Evolutionary conservation across 2,888 invertebrate genomes (phyloP), one percentile per base, ranked within the genome.

Genomic region (Dermolepida albohirtum): DNA sequence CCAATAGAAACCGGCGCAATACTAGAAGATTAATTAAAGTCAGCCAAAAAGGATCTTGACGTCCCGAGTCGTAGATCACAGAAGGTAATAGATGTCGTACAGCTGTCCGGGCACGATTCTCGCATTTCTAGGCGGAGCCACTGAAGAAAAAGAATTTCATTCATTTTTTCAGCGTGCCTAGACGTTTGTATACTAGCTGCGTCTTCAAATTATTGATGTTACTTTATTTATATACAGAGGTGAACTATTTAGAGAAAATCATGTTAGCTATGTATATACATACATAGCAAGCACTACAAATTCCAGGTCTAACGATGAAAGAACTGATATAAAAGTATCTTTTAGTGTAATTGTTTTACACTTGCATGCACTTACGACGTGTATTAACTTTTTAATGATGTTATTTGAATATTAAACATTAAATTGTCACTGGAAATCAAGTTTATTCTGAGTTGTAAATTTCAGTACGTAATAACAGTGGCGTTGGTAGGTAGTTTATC

Each of bases 81-180:
- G 41, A 29, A 68, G 65, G 67, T 72, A 70, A 72, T 72, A 67
- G 70, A 72, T 72, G 72, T 72, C 67, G 55, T 69, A 70, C 72
- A 72, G 72, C 70, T 72, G 71, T 66, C 70, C 59, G 64, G 57
- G 64, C 65, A 65, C 67, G 66, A 69, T 64, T 69, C 67, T 40
- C 55, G 49, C 57, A 49, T 66, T 47, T 55, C 49, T 27, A 57
- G 44, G 43, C 57, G 47, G 55, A 39, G 65, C 12, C 49, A 47
- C 49, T 29, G 44, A 62, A 29, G 10, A 27, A 64, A 47, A 55
- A 64, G 49, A 65, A 54, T 65, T 54, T 65, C 65, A 65, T 65
- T 65, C 65, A 65, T 65, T 64, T 64, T 64, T 64, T 64, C 41
- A 64, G 14, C 49, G 50, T 57, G 43, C 54, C 54, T 14, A 59